Evolutionary conservation across 2,113 vertebrate genomes (phyloP), one percentile per base, ranked within the genome.

Genomic region (Gymnocephalus cernua): DNA sequence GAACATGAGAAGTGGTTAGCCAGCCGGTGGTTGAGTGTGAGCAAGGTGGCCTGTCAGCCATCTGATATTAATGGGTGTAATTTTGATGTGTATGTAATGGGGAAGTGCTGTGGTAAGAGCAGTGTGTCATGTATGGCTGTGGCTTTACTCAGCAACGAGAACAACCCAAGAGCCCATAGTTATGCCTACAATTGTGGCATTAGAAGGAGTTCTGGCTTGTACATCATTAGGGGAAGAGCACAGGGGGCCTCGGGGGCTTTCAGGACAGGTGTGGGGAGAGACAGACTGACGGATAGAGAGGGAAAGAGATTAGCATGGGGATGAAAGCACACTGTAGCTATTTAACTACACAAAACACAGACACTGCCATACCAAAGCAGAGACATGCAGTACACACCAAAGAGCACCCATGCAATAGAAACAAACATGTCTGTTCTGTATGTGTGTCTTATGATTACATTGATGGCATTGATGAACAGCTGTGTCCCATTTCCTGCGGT

Each of bases 191-290:
- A 92, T 90, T 83, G 80, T 72, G 73, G 85, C 71, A 91, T 92
- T 91, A 91, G 81, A 83, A 65, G 57, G 67, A 73, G 56, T 64
- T 88, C 88, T 85, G 84, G 58, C 67, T 80, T 65, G 77, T 84
- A 83, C 78, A 78, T 93, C 74, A 92, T 93, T 93, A 89, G 86
- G 19, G 75, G 77, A 78, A 67, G 38, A 87, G 79, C 70, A 79
- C 59, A 68, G 66, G 84, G 32, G 74, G 78, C 80, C 66, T 45
- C 50, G 47, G 81, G 80, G 72, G 57, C 75, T 67, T 71, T 75
- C 47, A 86, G 80, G 68, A 86, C 38, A 75, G 51, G 10, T 15
- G 4, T 41, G 23, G 38, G 41, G 27, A 79, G 53, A 57, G 29
- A 63, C 41, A 68, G 58, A 79, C 27, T 45, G 41, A 27, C 15